Conservation (phyloP, 2,113 vertebrate species). For the Oreocharis arfaki region DNA sequence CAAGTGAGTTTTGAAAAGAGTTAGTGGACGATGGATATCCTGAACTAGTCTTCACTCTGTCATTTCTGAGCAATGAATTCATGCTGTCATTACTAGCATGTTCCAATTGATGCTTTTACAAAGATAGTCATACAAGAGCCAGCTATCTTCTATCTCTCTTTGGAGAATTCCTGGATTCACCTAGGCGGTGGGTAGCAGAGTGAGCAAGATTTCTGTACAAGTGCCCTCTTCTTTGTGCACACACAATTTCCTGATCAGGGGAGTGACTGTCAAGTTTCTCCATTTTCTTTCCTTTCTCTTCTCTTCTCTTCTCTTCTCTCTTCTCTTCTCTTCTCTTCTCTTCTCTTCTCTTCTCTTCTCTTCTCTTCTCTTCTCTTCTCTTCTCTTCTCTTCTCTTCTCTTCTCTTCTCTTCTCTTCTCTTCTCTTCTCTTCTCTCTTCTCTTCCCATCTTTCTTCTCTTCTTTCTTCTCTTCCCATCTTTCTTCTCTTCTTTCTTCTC, state of each 20-base stretch:
- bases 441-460: not conserved
- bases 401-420: not conserved
- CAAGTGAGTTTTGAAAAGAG: not conserved
- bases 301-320: not conserved
- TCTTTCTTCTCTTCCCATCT: not conserved
- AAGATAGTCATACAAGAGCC: not conserved
- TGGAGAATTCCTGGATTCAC: not conserved
- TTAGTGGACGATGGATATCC: not conserved
- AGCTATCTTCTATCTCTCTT: not conserved
- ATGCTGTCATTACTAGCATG: not conserved
- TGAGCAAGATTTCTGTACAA: not conserved
- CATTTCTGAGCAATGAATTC: not conserved
- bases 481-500: not conserved
- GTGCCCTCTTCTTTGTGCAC: not conserved
- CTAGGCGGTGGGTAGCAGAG: not conserved
- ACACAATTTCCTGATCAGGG: not conserved
- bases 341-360: no score
- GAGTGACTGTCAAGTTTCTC: not conserved
- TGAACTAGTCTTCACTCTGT: not conserved
- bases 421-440: not conserved
- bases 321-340: not conserved
- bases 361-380: accelerated
- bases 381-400: not conserved
- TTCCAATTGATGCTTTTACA: not conserved
- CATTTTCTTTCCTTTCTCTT: not conserved